A percentile compares a stretch with the other conserved stretches of the same genome.
Evolutionary conservation across 2,888 invertebrate genomes (phyloP).

Genomic region (Bembecia ichneumoniformis): DNA sequence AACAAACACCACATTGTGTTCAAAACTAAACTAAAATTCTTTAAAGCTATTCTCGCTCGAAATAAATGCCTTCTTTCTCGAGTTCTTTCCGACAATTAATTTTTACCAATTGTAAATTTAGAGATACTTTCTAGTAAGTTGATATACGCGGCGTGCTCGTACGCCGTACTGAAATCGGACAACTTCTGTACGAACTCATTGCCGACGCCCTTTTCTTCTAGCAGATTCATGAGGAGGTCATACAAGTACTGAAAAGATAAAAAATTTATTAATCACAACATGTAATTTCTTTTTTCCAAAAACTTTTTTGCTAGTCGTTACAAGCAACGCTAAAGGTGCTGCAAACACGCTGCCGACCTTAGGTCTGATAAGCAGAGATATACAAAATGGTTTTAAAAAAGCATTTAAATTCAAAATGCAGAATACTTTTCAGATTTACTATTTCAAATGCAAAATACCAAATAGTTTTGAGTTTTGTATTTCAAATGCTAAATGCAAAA

Average conservation of each 20-base stretch:
- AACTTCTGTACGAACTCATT: constrained; percentile 94
- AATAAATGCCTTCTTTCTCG: constrained; percentile 39
- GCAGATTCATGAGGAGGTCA: constrained; percentile 92
- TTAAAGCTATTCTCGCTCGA: constrained; percentile 58
- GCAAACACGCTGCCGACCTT: no score
- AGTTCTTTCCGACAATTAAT: constrained; percentile 14
- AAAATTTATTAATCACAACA: not conserved
- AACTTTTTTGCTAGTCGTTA: no score
- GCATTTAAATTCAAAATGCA: no score
- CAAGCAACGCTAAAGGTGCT: no score
- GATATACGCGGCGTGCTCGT: constrained; percentile 95
- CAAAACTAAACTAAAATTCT: constrained; percentile 42
- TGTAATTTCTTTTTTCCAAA: not conserved
- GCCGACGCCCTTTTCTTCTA: constrained; percentile 96
- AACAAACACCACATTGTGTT: constrained; percentile 4
- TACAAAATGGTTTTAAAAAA: no score
- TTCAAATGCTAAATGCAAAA: no score
- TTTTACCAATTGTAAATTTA: constrained; percentile 82
- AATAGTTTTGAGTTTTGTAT: no score
- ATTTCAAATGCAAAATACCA: no score
- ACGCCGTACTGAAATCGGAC: constrained; percentile 88
- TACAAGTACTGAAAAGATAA: constrained; percentile 84
- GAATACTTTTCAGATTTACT: no score
- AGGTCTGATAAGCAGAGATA: no score
- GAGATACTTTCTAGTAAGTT: constrained; percentile 88